These are phyloP conservation scores for Conus ventricosus DNA, from an alignment of 1,140 invertebrate genomes.

Conservation along the genomic window DNA sequence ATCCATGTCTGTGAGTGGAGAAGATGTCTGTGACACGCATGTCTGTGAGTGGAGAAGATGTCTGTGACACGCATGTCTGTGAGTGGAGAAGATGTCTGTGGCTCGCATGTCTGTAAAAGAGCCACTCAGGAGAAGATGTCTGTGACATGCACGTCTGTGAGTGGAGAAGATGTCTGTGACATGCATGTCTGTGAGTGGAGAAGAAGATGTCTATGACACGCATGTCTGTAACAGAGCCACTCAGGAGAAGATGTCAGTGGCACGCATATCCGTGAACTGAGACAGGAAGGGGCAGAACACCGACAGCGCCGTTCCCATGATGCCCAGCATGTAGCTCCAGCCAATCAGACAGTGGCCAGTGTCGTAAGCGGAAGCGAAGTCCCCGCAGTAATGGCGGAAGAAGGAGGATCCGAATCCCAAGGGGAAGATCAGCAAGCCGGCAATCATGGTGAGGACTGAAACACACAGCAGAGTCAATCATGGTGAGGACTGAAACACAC, in stretches of 20 bases:
- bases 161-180: too few relatives aligned
- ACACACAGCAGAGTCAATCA: constrained; percentile 30
- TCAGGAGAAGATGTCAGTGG: constrained; percentile 40
- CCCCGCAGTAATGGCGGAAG: constrained; percentile 71
- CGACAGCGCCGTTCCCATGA: constrained; percentile 73
- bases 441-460: constrained; percentile 65
- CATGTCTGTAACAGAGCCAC: not conserved
- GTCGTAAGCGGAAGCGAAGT: constrained; percentile 59
- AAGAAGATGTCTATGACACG: too few relatives aligned
- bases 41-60: too few relatives aligned
- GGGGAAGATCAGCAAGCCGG: constrained; percentile 73
- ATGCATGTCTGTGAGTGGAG: too few relatives aligned
- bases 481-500: not conserved
- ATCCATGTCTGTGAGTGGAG: too few relatives aligned
- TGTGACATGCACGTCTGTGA: too few relatives aligned
- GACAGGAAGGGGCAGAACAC: constrained; percentile 74
- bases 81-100: too few relatives aligned
- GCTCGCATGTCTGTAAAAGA: too few relatives aligned
- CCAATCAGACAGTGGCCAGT: constrained; percentile 73
- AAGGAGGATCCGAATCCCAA: constrained; percentile 74
- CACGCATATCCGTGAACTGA: constrained; percentile 62
- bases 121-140: too few relatives aligned
- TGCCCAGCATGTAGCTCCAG: constrained; percentile 74
- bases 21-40: too few relatives aligned
- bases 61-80: too few relatives aligned